phyloP scores from a whole-genome alignment of 2,888 invertebrate species.

The Eristalis arbustorum region DNA sequence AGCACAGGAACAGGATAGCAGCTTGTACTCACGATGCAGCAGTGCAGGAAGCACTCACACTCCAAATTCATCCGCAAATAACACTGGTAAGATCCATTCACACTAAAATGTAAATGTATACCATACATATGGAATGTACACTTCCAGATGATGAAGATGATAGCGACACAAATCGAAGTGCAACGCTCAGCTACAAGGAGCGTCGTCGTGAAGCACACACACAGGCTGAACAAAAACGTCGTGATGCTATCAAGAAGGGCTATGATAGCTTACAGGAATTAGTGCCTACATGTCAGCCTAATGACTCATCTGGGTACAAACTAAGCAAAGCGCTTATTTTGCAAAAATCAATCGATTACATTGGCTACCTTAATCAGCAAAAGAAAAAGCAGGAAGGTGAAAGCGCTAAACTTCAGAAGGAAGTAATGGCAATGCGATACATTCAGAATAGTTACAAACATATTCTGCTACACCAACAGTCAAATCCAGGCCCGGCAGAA shows the following conservation, averaged over 20 bases:
- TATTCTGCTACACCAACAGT: slow-evolving; percentile 97
- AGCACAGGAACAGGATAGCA: slow-evolving; percentile 81
- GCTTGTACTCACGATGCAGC: slow-evolving; percentile 87
- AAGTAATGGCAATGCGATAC: slow-evolving; percentile 95
- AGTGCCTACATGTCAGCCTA: slow-evolving; percentile 96
- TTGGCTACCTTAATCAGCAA: slow-evolving; percentile 94
- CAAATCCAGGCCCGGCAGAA: slow-evolving; percentile 92
- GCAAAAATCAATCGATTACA: slow-evolving; percentile 96
- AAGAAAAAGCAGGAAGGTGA: slow-evolving; percentile 98
- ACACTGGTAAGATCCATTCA: slow-evolving; percentile 83
- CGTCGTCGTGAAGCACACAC: slow-evolving; percentile 96
- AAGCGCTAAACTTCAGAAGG: slow-evolving; percentile 92
- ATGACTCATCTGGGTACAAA: slow-evolving; percentile 95
- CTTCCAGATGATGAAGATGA: slow-evolving; percentile 84
- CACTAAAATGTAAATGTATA: neutral
- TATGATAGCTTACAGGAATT: slow-evolving; percentile 96
- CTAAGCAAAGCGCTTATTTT: slow-evolving; percentile 96
- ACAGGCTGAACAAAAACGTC: slow-evolving; percentile 96
- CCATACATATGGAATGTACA: slow-evolving; percentile 59
- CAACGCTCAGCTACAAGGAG: slow-evolving; percentile 93
- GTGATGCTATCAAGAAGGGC: slow-evolving; percentile 98
- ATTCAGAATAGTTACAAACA: slow-evolving; percentile 98
- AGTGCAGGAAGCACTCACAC: slow-evolving; percentile 90
- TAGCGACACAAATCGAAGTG: slow-evolving; percentile 81
- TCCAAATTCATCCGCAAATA: slow-evolving; percentile 89